phyloP scores from a whole-genome alignment of 64 coral and sea anemone genomes.

The Actinia tenebrosa region DNA sequence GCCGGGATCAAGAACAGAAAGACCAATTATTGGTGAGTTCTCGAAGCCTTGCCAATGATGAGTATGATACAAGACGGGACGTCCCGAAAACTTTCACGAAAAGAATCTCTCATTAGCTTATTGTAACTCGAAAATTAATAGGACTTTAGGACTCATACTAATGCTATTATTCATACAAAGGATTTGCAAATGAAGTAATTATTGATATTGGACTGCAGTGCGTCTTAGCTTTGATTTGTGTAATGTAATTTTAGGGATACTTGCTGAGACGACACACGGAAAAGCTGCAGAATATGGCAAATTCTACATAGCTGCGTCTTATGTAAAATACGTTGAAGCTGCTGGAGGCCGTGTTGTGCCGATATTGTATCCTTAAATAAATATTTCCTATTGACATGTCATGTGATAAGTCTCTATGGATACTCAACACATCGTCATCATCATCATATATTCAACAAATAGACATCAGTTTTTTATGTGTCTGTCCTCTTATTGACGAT shows the following conservation, averaged over 20 bases:
- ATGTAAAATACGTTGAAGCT: conserved; percentile 49
- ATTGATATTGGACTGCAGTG: no score
- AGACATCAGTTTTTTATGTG: no score
- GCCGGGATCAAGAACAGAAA: neutral
- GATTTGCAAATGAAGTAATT: no score
- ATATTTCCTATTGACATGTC: no score
- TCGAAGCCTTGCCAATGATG: no score
- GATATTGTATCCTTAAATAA: conserved; percentile 44
- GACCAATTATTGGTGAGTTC: neutral
- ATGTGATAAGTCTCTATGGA: neutral
- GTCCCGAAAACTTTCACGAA: neutral
- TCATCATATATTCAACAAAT: no score
- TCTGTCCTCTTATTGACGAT: no score
- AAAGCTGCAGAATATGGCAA: conserved; percentile 11
- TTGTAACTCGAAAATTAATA: no score
- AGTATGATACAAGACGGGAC: neutral
- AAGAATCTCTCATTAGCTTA: neutral
- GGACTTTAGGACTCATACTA: neutral
- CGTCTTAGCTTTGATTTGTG: neutral
- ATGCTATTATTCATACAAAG: neutral
- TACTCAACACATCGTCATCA: no score
- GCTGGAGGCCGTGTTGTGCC: conserved; percentile 53
- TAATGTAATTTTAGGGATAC: neutral
- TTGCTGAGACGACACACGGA: neutral
- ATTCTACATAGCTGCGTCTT: conserved; percentile 59